phyloP scores from a whole-genome alignment of 2,113 vertebrate genomes.

The Rynchops niger region DNA sequence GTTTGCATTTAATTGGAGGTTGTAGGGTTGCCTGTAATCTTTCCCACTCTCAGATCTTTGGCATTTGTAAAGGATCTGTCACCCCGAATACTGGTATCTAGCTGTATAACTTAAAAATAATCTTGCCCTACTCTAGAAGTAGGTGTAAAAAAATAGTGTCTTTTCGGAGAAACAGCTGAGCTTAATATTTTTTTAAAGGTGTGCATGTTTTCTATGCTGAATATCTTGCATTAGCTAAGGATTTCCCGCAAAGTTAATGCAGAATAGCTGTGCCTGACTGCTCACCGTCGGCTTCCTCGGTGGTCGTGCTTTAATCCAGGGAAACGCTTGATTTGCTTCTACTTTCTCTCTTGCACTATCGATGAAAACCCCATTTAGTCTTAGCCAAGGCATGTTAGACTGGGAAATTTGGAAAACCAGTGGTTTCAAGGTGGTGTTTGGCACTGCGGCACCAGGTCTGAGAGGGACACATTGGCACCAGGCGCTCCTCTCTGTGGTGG shows the following conservation, averaged over 20 bases:
- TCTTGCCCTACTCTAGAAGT: background rate
- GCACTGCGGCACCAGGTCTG: accelerated
- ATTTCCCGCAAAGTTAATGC: background rate
- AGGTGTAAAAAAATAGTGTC: background rate
- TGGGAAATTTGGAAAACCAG: background rate
- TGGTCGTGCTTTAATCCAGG: background rate
- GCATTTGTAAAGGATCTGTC: background rate
- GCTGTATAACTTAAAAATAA: background rate
- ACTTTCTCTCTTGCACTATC: background rate
- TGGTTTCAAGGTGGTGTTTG: background rate
- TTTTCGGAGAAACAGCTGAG: background rate
- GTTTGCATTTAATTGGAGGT: background rate
- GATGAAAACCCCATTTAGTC: background rate
- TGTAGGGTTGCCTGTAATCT: slow-evolving; percentile 16
- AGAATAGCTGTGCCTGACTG: background rate
- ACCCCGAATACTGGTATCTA: background rate
- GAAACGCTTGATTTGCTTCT: background rate
- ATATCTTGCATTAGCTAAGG: background rate
- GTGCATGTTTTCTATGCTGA: background rate
- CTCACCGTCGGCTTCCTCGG: accelerated
- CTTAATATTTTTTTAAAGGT: background rate
- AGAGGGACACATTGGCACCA: accelerated
- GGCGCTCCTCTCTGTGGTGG: background rate
- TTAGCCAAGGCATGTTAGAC: background rate
- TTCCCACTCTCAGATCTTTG: background rate